A percentile compares a stretch with the other conserved stretches of the same genome.
Conservation (phyloP, 2,797 vertebrate species). For the Labeo calbasu region DNA sequence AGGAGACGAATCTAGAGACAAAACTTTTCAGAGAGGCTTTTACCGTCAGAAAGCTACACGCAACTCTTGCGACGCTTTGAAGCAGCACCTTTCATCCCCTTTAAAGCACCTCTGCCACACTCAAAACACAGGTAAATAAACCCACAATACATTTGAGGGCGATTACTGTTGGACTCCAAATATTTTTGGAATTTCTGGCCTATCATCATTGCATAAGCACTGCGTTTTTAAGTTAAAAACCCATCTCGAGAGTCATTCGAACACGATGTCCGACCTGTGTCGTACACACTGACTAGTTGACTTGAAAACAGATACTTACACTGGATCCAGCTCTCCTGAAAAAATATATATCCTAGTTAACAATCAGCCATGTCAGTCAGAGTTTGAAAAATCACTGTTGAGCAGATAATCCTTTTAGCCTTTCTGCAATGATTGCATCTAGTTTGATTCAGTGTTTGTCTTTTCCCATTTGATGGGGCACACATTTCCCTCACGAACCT, state of each 20-base stretch:
- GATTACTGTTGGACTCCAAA: slow-evolving; percentile 3
- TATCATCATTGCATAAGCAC: background rate
- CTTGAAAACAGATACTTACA: background rate
- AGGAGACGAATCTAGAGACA: background rate
- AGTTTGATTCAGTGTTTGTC: slow-evolving; percentile 56
- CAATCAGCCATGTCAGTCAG: slow-evolving; percentile 21
- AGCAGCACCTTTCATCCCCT: slow-evolving; percentile 2
- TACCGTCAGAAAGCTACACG: background rate
- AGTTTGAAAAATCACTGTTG: background rate
- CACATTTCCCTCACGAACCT: slow-evolving; percentile 49
- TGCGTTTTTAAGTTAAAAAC: background rate
- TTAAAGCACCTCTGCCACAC: background rate
- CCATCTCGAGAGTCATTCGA: background rate
- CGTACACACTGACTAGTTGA: background rate
- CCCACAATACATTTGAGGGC: background rate
- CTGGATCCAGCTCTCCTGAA: background rate
- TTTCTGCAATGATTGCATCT: slow-evolving; percentile 45
- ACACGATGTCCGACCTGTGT: background rate
- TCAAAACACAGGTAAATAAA: slow-evolving; percentile 16
- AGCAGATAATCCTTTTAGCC: slow-evolving; percentile 24
- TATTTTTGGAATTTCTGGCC: background rate
- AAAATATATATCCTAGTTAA: background rate
- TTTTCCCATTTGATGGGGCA: slow-evolving; percentile 44
- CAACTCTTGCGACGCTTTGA: background rate
- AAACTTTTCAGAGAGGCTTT: background rate